phyloP scores from a whole-genome alignment of 2,797 vertebrate genomes.

The Oreortyx pictus region DNA sequence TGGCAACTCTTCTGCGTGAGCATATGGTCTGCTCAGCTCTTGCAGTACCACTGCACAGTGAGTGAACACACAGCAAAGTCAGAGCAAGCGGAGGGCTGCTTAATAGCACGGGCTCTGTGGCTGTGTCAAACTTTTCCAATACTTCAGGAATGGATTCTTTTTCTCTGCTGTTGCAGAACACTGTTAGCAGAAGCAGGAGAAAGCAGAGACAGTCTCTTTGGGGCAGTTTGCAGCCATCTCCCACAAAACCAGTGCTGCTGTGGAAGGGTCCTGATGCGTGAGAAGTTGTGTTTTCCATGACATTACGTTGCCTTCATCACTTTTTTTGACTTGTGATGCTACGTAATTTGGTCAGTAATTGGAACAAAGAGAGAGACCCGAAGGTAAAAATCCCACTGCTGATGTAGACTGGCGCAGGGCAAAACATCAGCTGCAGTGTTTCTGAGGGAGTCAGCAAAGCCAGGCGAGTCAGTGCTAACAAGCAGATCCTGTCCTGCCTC shows the following conservation, averaged over 20 bases:
- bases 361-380: background rate
- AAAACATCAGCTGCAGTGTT: background rate
- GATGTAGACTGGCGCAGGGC: background rate
- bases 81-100: background rate
- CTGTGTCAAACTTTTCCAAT: background rate
- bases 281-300: background rate
- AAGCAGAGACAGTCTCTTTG: background rate
- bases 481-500: slow-evolving; percentile 56
- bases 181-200: background rate
- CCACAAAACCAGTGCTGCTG: background rate
- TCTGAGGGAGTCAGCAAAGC: slow-evolving; percentile 20
- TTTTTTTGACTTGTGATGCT: background rate
- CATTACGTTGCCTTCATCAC: accelerated
- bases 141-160: slow-evolving; percentile 26
- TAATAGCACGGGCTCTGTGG: background rate
- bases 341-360: background rate
- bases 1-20: slow-evolving; percentile 31
- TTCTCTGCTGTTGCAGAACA: background rate
- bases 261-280: background rate
- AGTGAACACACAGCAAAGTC: background rate
- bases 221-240: background rate
- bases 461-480: background rate
- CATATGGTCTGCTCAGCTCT: slow-evolving; percentile 25
- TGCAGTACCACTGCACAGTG: background rate
- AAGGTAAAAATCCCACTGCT: background rate